Percentiles rank a stretch among this genome's conserved stretches.
Evolutionary conservation across 2,797 vertebrate genomes (phyloP).

Genomic region (Pseudochirops cupreus): DNA sequence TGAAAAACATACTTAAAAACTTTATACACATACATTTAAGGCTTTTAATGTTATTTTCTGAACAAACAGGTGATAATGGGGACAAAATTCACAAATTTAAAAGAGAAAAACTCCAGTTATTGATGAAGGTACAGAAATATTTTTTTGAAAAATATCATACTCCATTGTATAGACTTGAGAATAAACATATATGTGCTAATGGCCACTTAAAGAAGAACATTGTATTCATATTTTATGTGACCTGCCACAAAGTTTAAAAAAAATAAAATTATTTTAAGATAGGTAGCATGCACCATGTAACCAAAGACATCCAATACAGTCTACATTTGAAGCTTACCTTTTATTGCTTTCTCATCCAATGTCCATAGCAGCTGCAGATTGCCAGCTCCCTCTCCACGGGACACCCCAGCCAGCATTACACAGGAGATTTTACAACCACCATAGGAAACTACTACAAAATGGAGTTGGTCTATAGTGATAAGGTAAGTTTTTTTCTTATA

Average conservation of each 20-base stretch:
- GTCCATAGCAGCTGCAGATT: constrained; percentile 86
- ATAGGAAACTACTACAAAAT: constrained; percentile 83
- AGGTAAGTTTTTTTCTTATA: constrained; percentile 78
- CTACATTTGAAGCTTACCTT: constrained; percentile 82
- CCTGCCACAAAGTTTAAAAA: constrained; percentile 59
- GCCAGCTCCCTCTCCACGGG: constrained; percentile 84
- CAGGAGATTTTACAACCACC: constrained; percentile 71
- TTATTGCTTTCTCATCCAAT: constrained; percentile 81
- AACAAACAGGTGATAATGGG: constrained; percentile 40
- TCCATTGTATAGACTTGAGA: constrained; percentile 41
- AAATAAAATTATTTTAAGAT: constrained; percentile 57
- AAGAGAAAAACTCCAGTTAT: constrained; percentile 45
- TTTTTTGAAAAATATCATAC: constrained; percentile 45
- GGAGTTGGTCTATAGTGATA: constrained; percentile 81
- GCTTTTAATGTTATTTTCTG: constrained; percentile 32
- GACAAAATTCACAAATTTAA: constrained; percentile 47
- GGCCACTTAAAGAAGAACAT: constrained; percentile 47
- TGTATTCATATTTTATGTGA: constrained; percentile 40
- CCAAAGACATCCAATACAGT: constrained; percentile 69
- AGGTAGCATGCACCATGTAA: constrained; percentile 45
- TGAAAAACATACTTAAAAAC: constrained; percentile 31
- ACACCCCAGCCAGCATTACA: constrained; percentile 74
- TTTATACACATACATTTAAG: constrained; percentile 44
- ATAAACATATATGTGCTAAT: constrained; percentile 46
- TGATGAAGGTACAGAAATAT: constrained; percentile 56